These are phyloP conservation scores for Melipona bicolor DNA, from an alignment of 2,888 invertebrate species.

Conservation along the genomic window DNA sequence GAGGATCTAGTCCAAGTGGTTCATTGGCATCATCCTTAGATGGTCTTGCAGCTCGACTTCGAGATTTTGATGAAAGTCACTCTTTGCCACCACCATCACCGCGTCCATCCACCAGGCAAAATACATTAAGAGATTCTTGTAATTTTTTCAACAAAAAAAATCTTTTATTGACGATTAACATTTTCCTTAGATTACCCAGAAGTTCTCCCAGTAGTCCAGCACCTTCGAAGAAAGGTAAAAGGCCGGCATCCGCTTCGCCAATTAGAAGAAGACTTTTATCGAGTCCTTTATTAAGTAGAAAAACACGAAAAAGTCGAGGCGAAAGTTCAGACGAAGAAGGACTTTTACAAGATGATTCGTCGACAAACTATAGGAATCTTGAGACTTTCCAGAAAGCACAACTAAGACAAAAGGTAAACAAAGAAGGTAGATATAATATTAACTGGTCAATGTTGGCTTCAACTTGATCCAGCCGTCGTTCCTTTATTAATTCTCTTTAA, in stretches of 20 bases:
- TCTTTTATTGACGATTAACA: not conserved
- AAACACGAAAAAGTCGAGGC: constrained; percentile 90
- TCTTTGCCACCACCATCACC: constrained; percentile 83
- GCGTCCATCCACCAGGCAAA: constrained; percentile 78
- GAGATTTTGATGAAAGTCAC: constrained; percentile 82
- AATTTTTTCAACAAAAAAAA: not conserved
- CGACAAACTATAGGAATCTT: constrained; percentile 92
- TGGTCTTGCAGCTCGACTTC: constrained; percentile 79
- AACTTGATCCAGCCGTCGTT: too few species aligned
- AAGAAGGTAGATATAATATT: not conserved
- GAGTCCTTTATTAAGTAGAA: constrained; percentile 92
- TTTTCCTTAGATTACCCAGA: constrained; percentile 87
- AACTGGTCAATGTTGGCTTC: too few species aligned
- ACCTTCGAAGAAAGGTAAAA: constrained; percentile 89
- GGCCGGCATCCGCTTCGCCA: constrained; percentile 92
- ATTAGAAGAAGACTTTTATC: constrained; percentile 91
- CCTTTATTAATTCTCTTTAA: too few species aligned
- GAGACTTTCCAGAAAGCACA: constrained; percentile 97
- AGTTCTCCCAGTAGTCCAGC: constrained; percentile 92
- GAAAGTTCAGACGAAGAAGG: constrained; percentile 94
- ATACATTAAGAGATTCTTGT: not conserved
- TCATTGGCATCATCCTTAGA: constrained; percentile 82
- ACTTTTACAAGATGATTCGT: constrained; percentile 84
- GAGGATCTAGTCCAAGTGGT: constrained; percentile 80
- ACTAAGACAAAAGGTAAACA: constrained; percentile 93